Conservation (phyloP, 1,140 invertebrate species). For the Scaptomyza graminum region DNA sequence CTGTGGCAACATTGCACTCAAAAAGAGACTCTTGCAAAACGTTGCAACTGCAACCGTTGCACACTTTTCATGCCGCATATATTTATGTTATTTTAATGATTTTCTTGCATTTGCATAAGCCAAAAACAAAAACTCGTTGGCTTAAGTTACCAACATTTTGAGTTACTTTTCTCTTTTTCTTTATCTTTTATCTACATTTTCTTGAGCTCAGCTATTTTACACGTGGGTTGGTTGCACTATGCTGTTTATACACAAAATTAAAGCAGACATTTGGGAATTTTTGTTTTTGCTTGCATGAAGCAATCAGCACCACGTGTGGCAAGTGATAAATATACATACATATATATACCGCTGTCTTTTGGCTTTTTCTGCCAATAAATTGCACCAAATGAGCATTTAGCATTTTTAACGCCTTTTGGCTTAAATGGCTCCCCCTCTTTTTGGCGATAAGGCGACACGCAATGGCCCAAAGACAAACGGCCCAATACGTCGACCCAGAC, state of each 20-base stretch:
- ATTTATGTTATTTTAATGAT: slow-evolving; percentile 55
- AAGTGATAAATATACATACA: slow-evolving; percentile 18
- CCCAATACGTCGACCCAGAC: slow-evolving; percentile 10
- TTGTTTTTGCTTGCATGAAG: slow-evolving; percentile 19
- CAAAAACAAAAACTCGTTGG: slow-evolving; percentile 23
- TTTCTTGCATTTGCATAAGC: slow-evolving; percentile 48
- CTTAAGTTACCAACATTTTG: too few species aligned
- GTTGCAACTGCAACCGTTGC: slow-evolving; percentile 47
- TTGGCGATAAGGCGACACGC: slow-evolving; percentile 67
- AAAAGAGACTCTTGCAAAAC: neutral
- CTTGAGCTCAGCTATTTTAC: slow-evolving; percentile 13
- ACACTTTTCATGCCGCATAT: slow-evolving; percentile 42
- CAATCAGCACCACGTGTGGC: slow-evolving; percentile 39
- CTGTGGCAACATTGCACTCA: slow-evolving; percentile 8
- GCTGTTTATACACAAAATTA: slow-evolving; percentile 1
- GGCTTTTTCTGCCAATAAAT: slow-evolving; percentile 59
- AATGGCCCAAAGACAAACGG: slow-evolving; percentile 37
- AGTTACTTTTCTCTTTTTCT: slow-evolving; percentile 6
- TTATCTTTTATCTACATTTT: neutral
- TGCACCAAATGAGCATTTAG: slow-evolving; percentile 65
- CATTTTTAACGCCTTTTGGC: slow-evolving; percentile 69
- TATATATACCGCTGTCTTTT: slow-evolving; percentile 35
- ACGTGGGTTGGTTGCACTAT: slow-evolving; percentile 34
- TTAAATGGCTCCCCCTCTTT: slow-evolving; percentile 20
- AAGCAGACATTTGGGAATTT: slow-evolving; percentile 31